Evolutionary conservation across 2,888 invertebrate genomes (phyloP), one percentile per base, ranked within the genome.

Genomic region (Phragmatobia fuliginosa): DNA sequence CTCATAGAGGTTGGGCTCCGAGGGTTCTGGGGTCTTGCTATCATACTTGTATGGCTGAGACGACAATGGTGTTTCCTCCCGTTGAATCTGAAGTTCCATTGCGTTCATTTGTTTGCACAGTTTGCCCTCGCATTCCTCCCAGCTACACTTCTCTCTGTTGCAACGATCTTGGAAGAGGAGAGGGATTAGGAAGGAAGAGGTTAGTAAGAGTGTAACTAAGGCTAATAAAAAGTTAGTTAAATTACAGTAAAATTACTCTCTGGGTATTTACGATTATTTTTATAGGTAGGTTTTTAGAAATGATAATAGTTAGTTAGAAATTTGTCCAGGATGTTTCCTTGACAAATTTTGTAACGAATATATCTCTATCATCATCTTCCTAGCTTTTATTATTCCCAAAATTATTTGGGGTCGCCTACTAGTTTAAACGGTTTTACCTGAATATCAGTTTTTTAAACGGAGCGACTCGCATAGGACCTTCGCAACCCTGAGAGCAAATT

Each of bases 81-180:
- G 91, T 79, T 93, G 93, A 14, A 56, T 56, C 25, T 56, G 56
- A 72, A 93, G 83, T 77, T 94, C 94, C 14, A 94, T 74, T 4
- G 92, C 91, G 82, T 93, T 93, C 87, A 92, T 84, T 83, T 91
- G 79, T 87, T 94, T 94, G 87, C 94, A 95, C n/a, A 94, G 89
- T 81, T 93, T 94, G 72, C 94, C 94, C 72, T 93, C 92, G 87
- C 94, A 95, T 75, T 86, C 87, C 82, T 94, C 94, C 94, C 94
- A 95, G 80, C 89, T 92, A 86, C 94, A 94, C 84, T 92, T 92
- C 86, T 91, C 91, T 66, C 84, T 92, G 86, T 94, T 91, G 89
- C 94, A 95, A 25, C 94, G 94, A 87, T 93, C 94, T 95, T 88
- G 66, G 79, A 66, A 68, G n/a, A 71, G 71, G 52, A 64, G 67